Evolutionary conservation across 2,888 invertebrate species (phyloP), one percentile per base, ranked within the genome.

Genomic region (Drosophila kuntzei): DNA sequence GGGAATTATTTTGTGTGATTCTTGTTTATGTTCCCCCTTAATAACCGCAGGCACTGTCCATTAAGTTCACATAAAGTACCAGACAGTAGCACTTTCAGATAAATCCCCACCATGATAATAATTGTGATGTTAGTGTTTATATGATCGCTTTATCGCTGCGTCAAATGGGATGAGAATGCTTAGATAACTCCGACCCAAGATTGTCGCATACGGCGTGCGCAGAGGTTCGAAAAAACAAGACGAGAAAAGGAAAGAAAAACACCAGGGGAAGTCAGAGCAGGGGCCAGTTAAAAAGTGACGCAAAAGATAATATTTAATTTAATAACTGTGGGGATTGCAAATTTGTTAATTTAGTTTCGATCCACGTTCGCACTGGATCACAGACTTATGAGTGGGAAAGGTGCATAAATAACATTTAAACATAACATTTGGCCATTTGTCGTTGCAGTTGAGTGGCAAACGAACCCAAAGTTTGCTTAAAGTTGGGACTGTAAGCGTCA

Each of bases 121-220:
- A 59, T 25, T 57, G 50, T 58, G 59, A 65, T 50, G 55, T 29
- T 46, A 58, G 60, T 86, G 71, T 78, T 70, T 63, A 71, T 80
- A 66, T 66, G 71, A 14, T 25, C 12, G 41, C 46, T 62, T 82
- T 82, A 82, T 82, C 82, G 63, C 80, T 86, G 88, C 86, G 86
- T 74, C 88, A 82, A 82, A 71, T 49, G 66, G 25, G 65, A 65
- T 55, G 46, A 46, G 61, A 58, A 49, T 64, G 73, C 65, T 82
- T 82, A 82, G 88, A 87, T 82, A 82, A 85, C 50, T 71, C 14
- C 44, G 39, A 29, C 27, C 47, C 39, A 11, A 68, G 71, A 74
- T 67, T 82, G 88, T 39, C 88, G 82, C 88, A 82, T 76, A 50
- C 60, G 66, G 63, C 64, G 64, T 71, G 50, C 63, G 67, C 51